These are phyloP conservation scores for Hydrozoanthus gracilis DNA, from an alignment of 92 coral and sea anemone genomes.

Conservation along the genomic window DNA sequence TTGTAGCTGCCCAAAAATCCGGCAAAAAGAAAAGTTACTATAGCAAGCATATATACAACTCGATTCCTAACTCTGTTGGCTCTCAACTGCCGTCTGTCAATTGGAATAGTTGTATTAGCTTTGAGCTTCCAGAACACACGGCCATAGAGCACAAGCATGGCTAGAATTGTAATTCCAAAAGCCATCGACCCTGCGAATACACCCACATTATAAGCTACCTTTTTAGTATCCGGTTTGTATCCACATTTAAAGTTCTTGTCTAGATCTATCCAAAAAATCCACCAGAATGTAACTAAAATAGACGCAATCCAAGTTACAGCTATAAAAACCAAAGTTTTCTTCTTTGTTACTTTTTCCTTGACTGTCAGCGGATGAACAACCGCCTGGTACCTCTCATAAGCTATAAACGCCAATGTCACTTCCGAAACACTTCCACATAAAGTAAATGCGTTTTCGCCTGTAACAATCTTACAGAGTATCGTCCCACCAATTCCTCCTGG, in stretches of 20 bases:
- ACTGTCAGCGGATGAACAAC: no score
- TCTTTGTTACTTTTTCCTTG: no score
- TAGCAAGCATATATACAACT: background rate
- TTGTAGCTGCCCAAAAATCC: background rate
- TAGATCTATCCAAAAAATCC: background rate
- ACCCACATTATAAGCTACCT: background rate
- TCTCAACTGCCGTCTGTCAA: background rate
- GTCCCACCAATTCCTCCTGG: no score
- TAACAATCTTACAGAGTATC: no score
- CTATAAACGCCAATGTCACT: no score
- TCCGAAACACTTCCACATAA: no score
- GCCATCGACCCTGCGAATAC: background rate
- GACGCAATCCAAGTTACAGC: no score
- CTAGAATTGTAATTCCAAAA: background rate
- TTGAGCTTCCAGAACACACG: background rate
- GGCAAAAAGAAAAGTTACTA: background rate
- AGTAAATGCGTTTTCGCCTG: no score
- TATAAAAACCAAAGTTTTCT: no score
- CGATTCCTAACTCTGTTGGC: background rate
- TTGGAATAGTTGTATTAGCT: background rate
- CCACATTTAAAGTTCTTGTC: background rate
- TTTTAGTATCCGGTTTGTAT: background rate
- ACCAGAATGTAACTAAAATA: no score
- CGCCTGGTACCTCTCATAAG: no score
- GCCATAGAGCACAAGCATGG: no score